Conservation (phyloP, 2,113 vertebrate species). For the Engraulis encrasicolus region DNA sequence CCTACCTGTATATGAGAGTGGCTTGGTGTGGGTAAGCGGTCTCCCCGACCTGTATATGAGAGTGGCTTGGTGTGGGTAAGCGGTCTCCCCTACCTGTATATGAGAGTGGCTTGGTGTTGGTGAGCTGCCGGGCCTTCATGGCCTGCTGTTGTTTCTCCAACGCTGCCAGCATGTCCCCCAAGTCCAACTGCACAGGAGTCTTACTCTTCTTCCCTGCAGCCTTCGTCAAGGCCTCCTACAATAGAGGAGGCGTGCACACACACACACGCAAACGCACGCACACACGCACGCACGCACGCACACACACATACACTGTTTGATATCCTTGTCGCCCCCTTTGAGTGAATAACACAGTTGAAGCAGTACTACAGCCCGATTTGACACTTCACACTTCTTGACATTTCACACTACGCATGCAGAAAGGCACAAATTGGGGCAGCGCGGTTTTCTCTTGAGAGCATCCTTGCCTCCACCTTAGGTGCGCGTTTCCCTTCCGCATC, state of each 20-base stretch:
- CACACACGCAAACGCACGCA: not conserved
- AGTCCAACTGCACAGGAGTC: conserved; percentile 92
- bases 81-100: conserved; percentile 80
- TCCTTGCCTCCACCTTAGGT: too few relatives aligned
- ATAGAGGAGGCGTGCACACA: not conserved
- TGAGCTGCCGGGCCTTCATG: conserved; percentile 94
- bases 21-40: conserved; percentile 38
- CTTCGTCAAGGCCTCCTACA: conserved; percentile 93
- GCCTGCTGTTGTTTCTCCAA: conserved; percentile 96
- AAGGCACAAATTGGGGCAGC: too few relatives aligned
- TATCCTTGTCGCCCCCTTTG: too few relatives aligned
- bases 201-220: conserved; percentile 97
- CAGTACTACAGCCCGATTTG: too few relatives aligned
- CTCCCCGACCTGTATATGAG: conserved; percentile 79
- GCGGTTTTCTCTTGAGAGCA: too few relatives aligned
- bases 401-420: too few relatives aligned
- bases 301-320: not conserved
- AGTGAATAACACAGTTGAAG: too few relatives aligned
- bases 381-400: too few relatives aligned
- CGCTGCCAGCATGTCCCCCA: conserved; percentile 96
- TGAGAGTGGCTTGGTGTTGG: conserved; percentile 91
- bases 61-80: conserved; percentile 38
- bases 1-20: too few relatives aligned
- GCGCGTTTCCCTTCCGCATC: too few relatives aligned
- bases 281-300: not conserved